Base-by-base conservation (phyloP, 1,140 invertebrate genomes). In the Drosophila triauraria region DNA sequence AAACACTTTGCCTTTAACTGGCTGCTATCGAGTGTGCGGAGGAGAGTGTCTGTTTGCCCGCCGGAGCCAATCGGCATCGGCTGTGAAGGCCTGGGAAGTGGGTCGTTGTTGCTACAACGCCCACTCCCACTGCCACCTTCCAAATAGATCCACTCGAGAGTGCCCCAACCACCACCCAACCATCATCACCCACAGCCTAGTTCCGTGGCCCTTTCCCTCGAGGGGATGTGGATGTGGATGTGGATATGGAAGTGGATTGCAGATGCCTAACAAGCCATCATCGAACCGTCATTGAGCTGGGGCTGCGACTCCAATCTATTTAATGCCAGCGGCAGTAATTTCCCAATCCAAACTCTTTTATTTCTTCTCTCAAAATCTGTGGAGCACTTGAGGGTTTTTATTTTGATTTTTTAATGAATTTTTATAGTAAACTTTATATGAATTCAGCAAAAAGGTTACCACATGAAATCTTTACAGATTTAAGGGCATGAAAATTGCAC, bases 1-100 rank as follows among this genome's bases (percentile, higher is more conserved):
- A 78, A 78, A 72, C 76, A 78, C 76, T 78, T 78, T 79, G 59
- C 53, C 42, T 43, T 54, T 78, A 78, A 78, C 76, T 78, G 64
- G 75, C 58, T 70, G 58, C 40, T 47, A 79, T 78, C 53, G 51
- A 70, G 72, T 56, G 69, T 30, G 67, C 20, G 8, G 48, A 30
- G 48, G 15, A 50, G 47, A 25, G 63, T 17, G 50, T 35, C 35
- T 64, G 51, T 44, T 63, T 64, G 56, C 75, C 65, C 43, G 62
- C 65, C 50, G 58, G 65, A 78, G 75, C 75, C 75, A 78, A 78
- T 78, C 63, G 75, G 74, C 74, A 59, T 54, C 42, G 50, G 17
- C 27, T 10, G 12, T 53, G 51, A 63, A 57, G 63, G 75, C 65
- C 75, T 78, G 76, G 76, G 76, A 78, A 78, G 76, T 79, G 59